Base-by-base conservation (phyloP, 2,113 vertebrate species). In the Cairina moschata region DNA sequence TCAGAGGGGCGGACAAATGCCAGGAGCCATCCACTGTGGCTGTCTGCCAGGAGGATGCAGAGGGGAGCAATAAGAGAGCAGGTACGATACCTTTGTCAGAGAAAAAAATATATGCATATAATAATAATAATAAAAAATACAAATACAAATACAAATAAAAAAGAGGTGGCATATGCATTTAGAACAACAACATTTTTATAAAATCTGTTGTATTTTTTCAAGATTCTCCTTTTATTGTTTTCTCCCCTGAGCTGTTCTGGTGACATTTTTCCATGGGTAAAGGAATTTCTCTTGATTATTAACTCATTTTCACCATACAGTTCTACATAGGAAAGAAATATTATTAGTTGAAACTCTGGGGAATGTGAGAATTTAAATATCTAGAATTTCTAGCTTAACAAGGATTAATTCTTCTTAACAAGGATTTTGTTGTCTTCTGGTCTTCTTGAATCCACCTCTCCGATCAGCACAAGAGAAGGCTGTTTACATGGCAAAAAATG, bases 41-140 rank as follows among this genome's bases (percentile, higher is more conserved):
- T 25, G 6, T 1, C 22, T 54, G 12, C 32, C 8, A 20, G 31
- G 38, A 20, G 50, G 7, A 36, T 67, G 65, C 25, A 65, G 20
- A 55, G 12, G 15, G 7, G 21, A 72, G 16, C 17, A 69, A 29
- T 28, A 32, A 23, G 9, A 52, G 29, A 79, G 32, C 5, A 46
- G 20, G 29, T 77, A 23, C 1, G 1, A 8, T 16, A 32, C 17
- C 8, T 20, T 48, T 32, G 17, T 29, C 56, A 0, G 0, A 75
- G 26, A 73, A 90, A 55, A 52, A 74, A 25, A 13, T 21, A 21
- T 22, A 48, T 40, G n/a, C n/a, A 40, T 40, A 40, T 13, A 38
- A 40, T 40, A 13, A 40, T 5, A 40, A 40, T 40, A 40, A 13
- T 40, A 40, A 40, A 40, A 40, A 40, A 40, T 40, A 40, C 11